Evolutionary conservation across 1,140 invertebrate genomes (phyloP).

Genomic region (Pseudobourletiella spinata): DNA sequence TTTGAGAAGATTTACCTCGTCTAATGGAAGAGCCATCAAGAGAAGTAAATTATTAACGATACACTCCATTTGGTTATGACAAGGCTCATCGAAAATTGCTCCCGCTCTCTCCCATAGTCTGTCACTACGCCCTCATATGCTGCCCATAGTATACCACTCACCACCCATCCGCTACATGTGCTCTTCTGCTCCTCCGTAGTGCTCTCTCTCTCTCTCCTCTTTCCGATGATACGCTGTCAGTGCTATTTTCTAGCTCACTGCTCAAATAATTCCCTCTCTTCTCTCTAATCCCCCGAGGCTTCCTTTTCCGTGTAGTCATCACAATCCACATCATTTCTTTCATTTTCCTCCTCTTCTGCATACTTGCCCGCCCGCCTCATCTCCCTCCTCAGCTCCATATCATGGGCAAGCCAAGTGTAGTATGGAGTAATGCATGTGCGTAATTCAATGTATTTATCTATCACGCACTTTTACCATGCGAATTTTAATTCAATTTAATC

Average conservation of each 20-base stretch:
- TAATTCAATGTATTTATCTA: too few species aligned
- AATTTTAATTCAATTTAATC: neutral
- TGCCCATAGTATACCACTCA: neutral
- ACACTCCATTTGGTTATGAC: constrained; percentile 31
- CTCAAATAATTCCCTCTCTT: constrained; percentile 24
- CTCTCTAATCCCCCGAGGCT: constrained; percentile 25
- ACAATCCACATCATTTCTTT: constrained; percentile 15
- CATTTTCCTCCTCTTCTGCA: neutral
- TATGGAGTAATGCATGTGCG: too few species aligned
- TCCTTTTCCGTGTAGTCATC: constrained; percentile 24
- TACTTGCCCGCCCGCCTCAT: neutral
- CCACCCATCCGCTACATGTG: too few species aligned
- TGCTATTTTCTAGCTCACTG: constrained; percentile 32
- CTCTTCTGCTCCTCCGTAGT: neutral
- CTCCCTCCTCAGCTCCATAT: too few species aligned
- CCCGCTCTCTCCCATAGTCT: too few species aligned
- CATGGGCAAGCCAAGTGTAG: too few species aligned
- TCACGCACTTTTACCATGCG: neutral
- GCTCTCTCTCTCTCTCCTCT: neutral
- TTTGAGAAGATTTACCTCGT: constrained; percentile 19
- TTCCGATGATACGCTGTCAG: too few species aligned
- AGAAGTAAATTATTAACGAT: constrained; percentile 35
- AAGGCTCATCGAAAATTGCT: constrained; percentile 15
- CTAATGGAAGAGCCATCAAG: constrained; percentile 35
- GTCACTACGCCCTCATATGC: too few species aligned